A percentile compares a stretch with the other conserved stretches of the same genome.
These are phyloP conservation scores for Heterohyrax brucei DNA, from an alignment of 2,797 vertebrate genomes.

Conservation along the genomic window DNA sequence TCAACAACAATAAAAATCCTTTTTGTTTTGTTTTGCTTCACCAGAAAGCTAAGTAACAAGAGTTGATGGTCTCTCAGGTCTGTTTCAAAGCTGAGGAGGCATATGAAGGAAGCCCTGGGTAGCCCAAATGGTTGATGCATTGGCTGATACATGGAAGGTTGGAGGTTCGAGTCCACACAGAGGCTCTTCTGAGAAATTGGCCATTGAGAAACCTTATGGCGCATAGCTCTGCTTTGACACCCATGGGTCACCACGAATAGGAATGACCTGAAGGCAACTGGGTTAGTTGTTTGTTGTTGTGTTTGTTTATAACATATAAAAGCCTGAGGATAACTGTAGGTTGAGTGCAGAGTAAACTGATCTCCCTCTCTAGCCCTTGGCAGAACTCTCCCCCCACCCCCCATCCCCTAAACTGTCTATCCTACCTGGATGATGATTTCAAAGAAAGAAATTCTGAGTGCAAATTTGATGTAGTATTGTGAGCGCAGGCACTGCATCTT, in stretches of 20 bases:
- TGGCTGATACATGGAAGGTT: not conserved
- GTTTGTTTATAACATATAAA: not conserved
- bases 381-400: not conserved
- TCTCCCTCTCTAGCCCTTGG: not conserved
- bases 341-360: not conserved
- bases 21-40: slow-evolving; percentile 23
- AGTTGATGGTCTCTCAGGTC: not conserved
- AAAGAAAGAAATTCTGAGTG: not conserved
- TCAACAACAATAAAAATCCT: slow-evolving; percentile 1
- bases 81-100: not conserved
- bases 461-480: not conserved
- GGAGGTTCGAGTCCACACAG: not conserved
- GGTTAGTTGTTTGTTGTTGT: not conserved
- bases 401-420: not conserved
- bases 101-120: not conserved
- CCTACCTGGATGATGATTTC: not conserved
- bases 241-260: not conserved
- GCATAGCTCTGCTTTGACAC: not conserved
- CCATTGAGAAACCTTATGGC: not conserved
- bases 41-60: not conserved
- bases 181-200: not conserved
- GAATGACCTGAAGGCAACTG: not conserved
- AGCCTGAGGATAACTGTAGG: not conserved
- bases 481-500: not conserved
- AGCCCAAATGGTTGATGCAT: not conserved